Conservation (phyloP, 2,797 vertebrate genomes). For the Enteromius argenteus region DNA sequence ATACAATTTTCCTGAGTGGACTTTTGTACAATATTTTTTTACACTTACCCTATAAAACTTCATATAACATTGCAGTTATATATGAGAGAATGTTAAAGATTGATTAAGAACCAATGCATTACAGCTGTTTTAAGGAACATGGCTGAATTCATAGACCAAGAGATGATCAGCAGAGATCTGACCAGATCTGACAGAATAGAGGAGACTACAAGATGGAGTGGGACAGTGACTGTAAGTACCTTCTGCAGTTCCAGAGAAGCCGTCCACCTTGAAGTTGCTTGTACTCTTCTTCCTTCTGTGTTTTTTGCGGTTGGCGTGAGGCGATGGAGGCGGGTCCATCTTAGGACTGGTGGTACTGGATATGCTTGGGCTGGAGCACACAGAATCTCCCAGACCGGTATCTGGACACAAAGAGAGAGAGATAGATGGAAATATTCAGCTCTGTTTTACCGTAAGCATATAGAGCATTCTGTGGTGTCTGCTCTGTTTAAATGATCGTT, state of each 20-base stretch:
- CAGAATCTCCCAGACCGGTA: slow-evolving; percentile 90
- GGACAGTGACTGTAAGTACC: slow-evolving; percentile 74
- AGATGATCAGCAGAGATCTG: not conserved
- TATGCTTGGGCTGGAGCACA: slow-evolving; percentile 95
- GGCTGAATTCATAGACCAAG: not conserved
- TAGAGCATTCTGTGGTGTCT: not conserved
- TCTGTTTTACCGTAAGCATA: slow-evolving; percentile 7
- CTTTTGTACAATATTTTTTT: not conserved
- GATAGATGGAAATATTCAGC: slow-evolving; percentile 30
- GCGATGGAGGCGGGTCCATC: slow-evolving; percentile 94
- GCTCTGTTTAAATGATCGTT: slow-evolving; percentile 49
- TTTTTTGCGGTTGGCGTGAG: slow-evolving; percentile 97
- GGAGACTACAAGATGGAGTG: not conserved
- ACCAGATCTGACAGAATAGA: not conserved
- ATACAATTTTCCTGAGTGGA: not conserved
- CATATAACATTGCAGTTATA: not conserved
- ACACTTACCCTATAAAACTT: not conserved
- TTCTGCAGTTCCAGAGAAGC: slow-evolving; percentile 92
- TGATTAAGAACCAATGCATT: not conserved
- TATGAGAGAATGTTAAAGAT: not conserved
- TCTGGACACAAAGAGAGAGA: slow-evolving; percentile 73
- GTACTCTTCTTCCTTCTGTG: slow-evolving; percentile 98
- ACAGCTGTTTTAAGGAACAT: not conserved
- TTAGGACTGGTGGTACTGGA: slow-evolving; percentile 95
- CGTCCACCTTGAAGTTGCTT: slow-evolving; percentile 95